Base-by-base conservation (phyloP, 2,113 vertebrate species). In the Romanogobio albipinnatus region DNA sequence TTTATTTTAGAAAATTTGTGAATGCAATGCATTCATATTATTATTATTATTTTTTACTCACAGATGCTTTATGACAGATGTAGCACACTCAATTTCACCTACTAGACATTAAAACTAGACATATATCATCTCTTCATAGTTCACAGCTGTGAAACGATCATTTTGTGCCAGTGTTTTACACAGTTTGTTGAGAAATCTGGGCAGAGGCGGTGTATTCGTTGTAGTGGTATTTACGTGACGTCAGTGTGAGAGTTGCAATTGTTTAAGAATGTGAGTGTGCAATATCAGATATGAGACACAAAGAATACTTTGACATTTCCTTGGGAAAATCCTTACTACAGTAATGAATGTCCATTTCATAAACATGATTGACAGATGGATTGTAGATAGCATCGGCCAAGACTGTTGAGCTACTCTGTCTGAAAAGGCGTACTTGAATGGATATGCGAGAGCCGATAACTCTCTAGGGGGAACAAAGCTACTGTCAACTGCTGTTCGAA, bases 281-380 rank as follows among this genome's bases (percentile, higher is more conserved):
- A 49, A 81, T 26, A 81, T 85, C 84, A 85, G 77, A 85, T 81
- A 74, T 11, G 56, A 61, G 9, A 51, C 29, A 85, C 84, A 82
- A 82, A 53, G 70, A 61, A 53, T 66, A 81, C 77, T 76, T 86
- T 82, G 68, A 85, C 29, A 59, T 79, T 79, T 77, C 49, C 70
- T 53, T 64, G 71, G 84, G 78, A 81, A 76, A 64, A 85, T n/a
- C 29, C 53, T 13, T 58, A 13, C 19, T 22, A 49, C 15, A 17
- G 64, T 74, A 58, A 73, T 86, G 84, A 86, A 86, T 82, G 26
- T 59, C 78, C 22, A 13, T 66, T 86, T 82, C 68, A 86, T 78
- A 26, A 75, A 86, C 13, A 39, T 58, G 78, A 81, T 33, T 62
- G 76, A n/a, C 84, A 74, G 84, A 74, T 45, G 43, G 17, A 36